Conservation (phyloP, 2,888 invertebrate genomes). For the Margaritifera margaritifera region DNA sequence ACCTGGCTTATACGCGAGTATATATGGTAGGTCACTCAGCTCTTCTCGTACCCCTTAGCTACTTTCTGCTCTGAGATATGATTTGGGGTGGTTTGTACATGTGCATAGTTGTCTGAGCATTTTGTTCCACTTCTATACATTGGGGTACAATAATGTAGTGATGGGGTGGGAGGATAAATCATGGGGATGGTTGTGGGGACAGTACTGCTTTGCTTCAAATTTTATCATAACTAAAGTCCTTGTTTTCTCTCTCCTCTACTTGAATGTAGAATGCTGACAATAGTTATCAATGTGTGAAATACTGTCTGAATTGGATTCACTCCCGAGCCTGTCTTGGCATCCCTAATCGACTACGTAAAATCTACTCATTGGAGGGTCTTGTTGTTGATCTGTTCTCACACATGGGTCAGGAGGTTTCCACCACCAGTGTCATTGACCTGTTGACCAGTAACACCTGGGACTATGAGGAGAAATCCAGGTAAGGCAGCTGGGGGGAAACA, state of each 20-base stretch:
- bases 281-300: slow-evolving; percentile 41
- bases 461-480: slow-evolving; percentile 52
- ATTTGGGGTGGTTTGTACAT: too few relatives aligned
- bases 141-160: too few relatives aligned
- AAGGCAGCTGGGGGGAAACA: background rate
- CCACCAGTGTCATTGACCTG: slow-evolving; percentile 35
- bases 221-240: background rate
- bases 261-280: slow-evolving; percentile 27
- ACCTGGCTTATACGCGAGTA: too few relatives aligned
- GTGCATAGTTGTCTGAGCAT: too few relatives aligned
- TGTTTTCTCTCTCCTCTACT: background rate
- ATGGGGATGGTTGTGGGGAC: background rate
- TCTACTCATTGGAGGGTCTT: slow-evolving; percentile 56
- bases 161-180: too few relatives aligned
- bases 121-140: too few relatives aligned
- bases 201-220: background rate
- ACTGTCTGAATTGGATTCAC: slow-evolving; percentile 53
- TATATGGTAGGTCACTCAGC: too few relatives aligned
- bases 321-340: slow-evolving; percentile 38
- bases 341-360: slow-evolving; percentile 39
- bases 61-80: too few relatives aligned
- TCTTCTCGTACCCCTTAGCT: too few relatives aligned
- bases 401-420: slow-evolving; percentile 38
- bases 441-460: slow-evolving; percentile 55
- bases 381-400: slow-evolving; percentile 49